phyloP scores from a whole-genome alignment of 2,113 vertebrate species.

The Rhombomys opimus region DNA sequence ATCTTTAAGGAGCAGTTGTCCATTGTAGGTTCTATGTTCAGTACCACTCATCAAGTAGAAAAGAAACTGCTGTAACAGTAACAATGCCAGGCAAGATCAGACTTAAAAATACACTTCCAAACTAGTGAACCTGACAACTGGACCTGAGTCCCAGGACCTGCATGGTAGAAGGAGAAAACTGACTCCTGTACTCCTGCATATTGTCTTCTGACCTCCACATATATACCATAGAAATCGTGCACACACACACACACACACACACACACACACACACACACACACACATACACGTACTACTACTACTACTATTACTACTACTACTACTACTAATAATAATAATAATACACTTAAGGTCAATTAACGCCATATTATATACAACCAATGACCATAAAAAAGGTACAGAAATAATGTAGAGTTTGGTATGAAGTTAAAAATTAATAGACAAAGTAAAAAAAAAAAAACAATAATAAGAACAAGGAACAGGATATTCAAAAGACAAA shows the following conservation, averaged over 20 bases:
- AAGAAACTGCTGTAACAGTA: not conserved
- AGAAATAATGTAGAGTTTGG: not conserved
- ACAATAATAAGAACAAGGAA: not conserved
- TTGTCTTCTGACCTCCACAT: not conserved
- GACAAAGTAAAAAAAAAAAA: not conserved
- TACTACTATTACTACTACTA: not conserved
- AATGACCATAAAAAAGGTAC: not conserved
- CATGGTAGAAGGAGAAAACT: not conserved
- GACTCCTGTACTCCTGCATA: not conserved
- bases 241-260: not conserved
- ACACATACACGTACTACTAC: no score
- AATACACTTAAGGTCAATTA: not conserved
- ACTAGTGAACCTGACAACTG: not conserved
- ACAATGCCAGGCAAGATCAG: not conserved
- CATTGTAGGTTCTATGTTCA: not conserved
- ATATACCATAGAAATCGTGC: not conserved
- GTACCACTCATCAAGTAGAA: not conserved
- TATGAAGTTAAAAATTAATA: not conserved
- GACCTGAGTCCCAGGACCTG: not conserved
- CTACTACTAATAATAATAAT: not conserved
- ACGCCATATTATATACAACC: not conserved
- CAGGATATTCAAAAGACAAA: not conserved
- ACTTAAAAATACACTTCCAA: not conserved
- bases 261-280: not conserved
- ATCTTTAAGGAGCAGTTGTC: not conserved